Evolutionary conservation across 2,113 vertebrate species (phyloP).

Genomic region (Mus musculus): GRCm39 chr8:7295501-7296000

Average conservation of each 20-base stretch:
- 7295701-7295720: not conserved
- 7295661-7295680: not conserved
- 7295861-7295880: not conserved
- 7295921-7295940: not conserved
- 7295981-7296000: not conserved
- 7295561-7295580: too few relatives aligned
- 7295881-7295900: not conserved
- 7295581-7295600: too few relatives aligned
- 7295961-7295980: not conserved
- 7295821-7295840: not conserved
- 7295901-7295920: not conserved
- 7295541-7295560: not conserved
- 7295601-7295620: too few relatives aligned
- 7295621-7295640: too few relatives aligned
- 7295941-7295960: too few relatives aligned
- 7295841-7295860: not conserved
- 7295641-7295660: not conserved
- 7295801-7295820: not conserved
- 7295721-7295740: not conserved
- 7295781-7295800: not conserved
- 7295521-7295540: too few relatives aligned
- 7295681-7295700: not conserved
- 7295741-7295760: too few relatives aligned
- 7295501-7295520: not conserved
- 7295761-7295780: not conserved